phyloP scores from a whole-genome alignment of 1,140 invertebrate species.

The Psix sp. region DNA sequence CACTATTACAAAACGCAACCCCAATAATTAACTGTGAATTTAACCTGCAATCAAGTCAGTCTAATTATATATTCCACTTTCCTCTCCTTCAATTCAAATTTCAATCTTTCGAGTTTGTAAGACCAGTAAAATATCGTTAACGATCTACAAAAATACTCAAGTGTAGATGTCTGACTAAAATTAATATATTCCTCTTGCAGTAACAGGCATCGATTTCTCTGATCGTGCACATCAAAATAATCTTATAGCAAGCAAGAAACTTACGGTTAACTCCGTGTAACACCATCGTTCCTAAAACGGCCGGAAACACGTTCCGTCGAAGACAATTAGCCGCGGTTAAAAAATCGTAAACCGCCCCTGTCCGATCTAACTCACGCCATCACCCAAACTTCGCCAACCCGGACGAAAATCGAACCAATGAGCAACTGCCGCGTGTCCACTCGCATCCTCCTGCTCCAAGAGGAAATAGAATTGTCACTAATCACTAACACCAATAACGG shows the following conservation, averaged over 20 bases:
- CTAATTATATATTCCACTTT: too few relatives aligned
- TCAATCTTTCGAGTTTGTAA: too few relatives aligned
- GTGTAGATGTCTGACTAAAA: too few relatives aligned
- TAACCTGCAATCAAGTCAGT: too few relatives aligned
- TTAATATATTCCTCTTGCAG: not conserved
- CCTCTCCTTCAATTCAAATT: too few relatives aligned
- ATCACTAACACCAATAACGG: too few relatives aligned
- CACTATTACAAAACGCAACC: too few relatives aligned
- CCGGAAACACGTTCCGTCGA: slow-evolving; percentile 11
- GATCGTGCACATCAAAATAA: not conserved
- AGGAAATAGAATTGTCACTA: slow-evolving; percentile 19
- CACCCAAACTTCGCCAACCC: not conserved
- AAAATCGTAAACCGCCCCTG: slow-evolving; percentile 10
- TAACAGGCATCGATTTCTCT: not conserved
- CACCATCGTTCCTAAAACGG: slow-evolving; percentile 68
- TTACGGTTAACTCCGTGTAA: slow-evolving; percentile 76
- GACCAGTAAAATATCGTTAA: too few relatives aligned
- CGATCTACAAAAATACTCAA: too few relatives aligned
- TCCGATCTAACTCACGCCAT: slow-evolving; percentile 37
- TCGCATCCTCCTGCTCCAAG: slow-evolving; percentile 31
- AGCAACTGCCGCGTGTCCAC: slow-evolving; percentile 20
- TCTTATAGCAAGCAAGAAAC: slow-evolving; percentile 47
- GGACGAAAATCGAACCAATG: slow-evolving; percentile 13
- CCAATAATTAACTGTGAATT: too few relatives aligned
- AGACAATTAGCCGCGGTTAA: slow-evolving; percentile 10